Percentiles rank a stretch among this genome's conserved stretches.
Conservation (phyloP, 2,888 invertebrate genomes). For the Chrysolina haemoptera region DNA sequence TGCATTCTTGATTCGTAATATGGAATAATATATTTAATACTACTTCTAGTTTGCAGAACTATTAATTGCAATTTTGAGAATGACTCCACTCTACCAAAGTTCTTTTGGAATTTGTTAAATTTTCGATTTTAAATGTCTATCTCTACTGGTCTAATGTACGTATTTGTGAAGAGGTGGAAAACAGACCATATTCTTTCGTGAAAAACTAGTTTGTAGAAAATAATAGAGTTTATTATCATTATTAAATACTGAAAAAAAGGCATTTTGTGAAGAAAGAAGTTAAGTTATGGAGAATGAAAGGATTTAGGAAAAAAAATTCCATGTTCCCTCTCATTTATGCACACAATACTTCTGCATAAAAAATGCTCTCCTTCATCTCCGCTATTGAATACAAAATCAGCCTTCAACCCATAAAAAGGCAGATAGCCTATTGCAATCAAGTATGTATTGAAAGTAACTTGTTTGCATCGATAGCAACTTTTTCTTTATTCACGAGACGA, state of each 20-base stretch:
- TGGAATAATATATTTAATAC: too few species aligned
- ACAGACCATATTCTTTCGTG: too few species aligned
- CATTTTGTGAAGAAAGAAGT: not conserved
- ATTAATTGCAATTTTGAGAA: too few species aligned
- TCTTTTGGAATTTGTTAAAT: too few species aligned
- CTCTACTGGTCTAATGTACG: too few species aligned
- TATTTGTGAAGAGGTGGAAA: too few species aligned
- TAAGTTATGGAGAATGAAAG: not conserved
- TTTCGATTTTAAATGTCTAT: too few species aligned
- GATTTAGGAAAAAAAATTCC: not conserved
- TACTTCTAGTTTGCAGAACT: too few species aligned
- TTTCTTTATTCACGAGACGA: conserved; percentile 29
- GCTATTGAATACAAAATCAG: conserved; percentile 33
- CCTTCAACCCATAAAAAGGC: conserved; percentile 32
- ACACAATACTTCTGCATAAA: conserved; percentile 3
- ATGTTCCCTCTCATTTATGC: not conserved
- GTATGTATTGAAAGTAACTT: conserved; percentile 46
- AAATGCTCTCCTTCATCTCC: conserved; percentile 12
- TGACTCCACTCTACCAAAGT: too few species aligned
- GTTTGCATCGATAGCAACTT: conserved; percentile 43
- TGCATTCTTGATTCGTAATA: too few species aligned
- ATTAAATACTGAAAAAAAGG: not conserved
- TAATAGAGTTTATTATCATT: too few species aligned
- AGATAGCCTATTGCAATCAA: conserved; percentile 46
- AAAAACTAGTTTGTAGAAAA: too few species aligned